Conservation (phyloP, 2,888 invertebrate genomes). For the Lamellibrachia satsuma region DNA sequence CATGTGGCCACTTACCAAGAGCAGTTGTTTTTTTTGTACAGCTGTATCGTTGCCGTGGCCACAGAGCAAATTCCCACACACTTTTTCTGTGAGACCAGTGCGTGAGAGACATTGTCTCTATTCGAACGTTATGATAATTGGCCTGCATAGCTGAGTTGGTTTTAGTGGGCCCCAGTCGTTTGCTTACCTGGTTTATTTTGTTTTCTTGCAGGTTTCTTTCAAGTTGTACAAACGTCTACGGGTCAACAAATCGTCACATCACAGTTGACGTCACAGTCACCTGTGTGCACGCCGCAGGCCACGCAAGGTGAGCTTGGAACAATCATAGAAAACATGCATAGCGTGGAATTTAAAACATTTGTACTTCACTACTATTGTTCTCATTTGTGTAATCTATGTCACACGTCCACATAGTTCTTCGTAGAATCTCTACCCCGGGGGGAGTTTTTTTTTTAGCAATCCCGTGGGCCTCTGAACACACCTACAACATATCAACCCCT, state of each 20-base stretch:
- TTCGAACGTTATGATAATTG: not conserved
- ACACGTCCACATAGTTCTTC: no score
- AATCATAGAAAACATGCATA: no score
- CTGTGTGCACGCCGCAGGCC: not conserved
- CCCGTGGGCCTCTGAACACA: no score
- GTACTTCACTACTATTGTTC: no score
- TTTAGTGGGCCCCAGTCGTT: not conserved
- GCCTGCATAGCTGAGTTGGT: not conserved
- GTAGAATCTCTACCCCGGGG: no score
- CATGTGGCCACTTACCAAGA: constrained; percentile 26
- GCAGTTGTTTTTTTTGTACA: constrained; percentile 1
- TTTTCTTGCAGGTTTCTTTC: constrained; percentile 67
- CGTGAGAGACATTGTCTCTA: not conserved
- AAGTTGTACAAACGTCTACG: constrained; percentile 77
- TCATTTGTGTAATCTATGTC: no score
- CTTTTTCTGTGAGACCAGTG: not conserved
- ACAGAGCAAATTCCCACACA: constrained; percentile 22
- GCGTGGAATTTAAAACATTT: no score
- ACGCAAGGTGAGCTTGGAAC: not conserved
- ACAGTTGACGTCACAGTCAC: constrained; percentile 25
- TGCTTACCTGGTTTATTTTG: not conserved
- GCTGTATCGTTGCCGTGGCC: constrained; percentile 29
- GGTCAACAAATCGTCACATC: constrained; percentile 73
- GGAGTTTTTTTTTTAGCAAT: no score
- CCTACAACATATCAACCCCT: no score